Base-by-base conservation (phyloP, 2,113 vertebrate genomes). In the Antechinus flavipes region DNA sequence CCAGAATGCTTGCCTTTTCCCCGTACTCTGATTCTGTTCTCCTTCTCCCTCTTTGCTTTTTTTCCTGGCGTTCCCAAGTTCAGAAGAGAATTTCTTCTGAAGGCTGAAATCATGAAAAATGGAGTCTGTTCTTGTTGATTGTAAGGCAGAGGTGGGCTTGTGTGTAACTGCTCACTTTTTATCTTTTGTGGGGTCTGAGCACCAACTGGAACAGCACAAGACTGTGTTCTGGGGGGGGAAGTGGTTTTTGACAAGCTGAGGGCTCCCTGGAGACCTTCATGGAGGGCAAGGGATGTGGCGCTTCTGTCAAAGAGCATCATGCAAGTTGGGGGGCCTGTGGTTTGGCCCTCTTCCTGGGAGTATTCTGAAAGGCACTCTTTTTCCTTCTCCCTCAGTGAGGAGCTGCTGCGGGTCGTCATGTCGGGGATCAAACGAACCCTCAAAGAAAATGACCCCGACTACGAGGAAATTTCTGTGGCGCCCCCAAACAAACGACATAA, bases 371-470 rank as follows among this genome's bases (percentile, higher is more conserved):
- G 19, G n/a, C n/a, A 23, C 1, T n/a, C 14, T 76, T 42, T 54
- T 53, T 22, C 91, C 56, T 42, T 27, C 0, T 94, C 90, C 92
- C 76, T 61, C 50, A 55, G 95, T 1, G 12, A 24, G 3, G 27
- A 91, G 26, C n/a, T 76, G 93, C 30, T 42, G 42, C 84, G 91
- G 93, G 94, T 96, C 94, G 98, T 96, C 96, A 99, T 99, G 99
- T 99, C 99, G 35, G 99, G 99, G 92, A 98, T 99, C 96, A 99
- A 99, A 98, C 98, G 99, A 97, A 99, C 99, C 94, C 98, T 99
- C 22, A 99, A 99, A 35, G 99, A 99, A 97, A 99, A 99, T 42
- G 99, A 99, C 97, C 99, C 99, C 0, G 99, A 99, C 97, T 99
- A 99, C 92, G 99, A 99, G 93, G 99, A 99, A 76, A 98, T 99